These are phyloP conservation scores for Trisateles emortualis DNA, from an alignment of 2,888 invertebrate genomes.

Conservation along the genomic window DNA sequence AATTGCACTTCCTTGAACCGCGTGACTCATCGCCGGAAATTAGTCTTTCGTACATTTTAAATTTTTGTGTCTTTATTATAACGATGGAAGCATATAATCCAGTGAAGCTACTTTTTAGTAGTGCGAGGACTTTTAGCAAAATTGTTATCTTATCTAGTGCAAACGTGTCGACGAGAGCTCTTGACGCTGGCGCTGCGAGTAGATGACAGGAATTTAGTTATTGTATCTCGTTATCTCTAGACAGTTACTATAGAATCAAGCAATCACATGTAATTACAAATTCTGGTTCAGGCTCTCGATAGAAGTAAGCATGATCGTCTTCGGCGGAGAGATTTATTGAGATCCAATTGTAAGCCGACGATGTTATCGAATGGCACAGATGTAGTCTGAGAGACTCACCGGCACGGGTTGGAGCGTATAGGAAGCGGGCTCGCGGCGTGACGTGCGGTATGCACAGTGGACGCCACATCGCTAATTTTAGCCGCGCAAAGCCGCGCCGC, in stretches of 20 bases:
- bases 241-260: neutral
- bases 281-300: neutral
- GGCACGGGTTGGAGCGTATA: neutral
- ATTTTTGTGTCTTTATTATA: conserved; percentile 1
- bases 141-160: conserved; percentile 33
- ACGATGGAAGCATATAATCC: neutral
- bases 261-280: neutral
- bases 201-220: neutral
- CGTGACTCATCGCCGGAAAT: conserved; percentile 29
- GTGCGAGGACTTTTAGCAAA: conserved; percentile 14
- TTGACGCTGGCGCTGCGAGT: neutral
- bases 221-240: neutral
- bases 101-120: neutral
- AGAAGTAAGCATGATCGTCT: neutral
- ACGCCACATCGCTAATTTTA: conserved; percentile 74
- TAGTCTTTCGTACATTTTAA: conserved; percentile 9
- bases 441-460: conserved; percentile 42
- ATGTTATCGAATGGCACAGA: conserved; percentile 32
- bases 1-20: conserved; percentile 53
- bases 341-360: conserved; percentile 8
- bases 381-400: conserved; percentile 8
- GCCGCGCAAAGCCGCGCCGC: conserved; percentile 59
- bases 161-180: conserved; percentile 10
- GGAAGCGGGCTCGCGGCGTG: conserved; percentile 31
- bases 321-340: neutral